Evolutionary conservation across 92 coral and sea anemone species (phyloP), one percentile per base, ranked within the genome.

Genomic region (Anthopleura xanthogrammica): DNA sequence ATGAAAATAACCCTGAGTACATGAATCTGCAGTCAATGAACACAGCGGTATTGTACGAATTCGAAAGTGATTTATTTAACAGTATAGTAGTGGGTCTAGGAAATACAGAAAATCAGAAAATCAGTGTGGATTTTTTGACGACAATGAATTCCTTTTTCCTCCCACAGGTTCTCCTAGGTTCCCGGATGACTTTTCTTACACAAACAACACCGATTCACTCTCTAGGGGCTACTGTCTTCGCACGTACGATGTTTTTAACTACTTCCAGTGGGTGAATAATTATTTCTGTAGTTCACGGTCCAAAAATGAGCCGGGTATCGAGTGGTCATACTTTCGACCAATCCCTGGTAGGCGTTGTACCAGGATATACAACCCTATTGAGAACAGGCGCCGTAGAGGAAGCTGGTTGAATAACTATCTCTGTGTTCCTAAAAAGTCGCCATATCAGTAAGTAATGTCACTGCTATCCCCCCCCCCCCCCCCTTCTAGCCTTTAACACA

Each of bases 121-220:
- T 0, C 36, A 29, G 50, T 46, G 50, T 2, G 50, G 50, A 46
- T 46, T 46, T 46, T 2, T 46, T 46, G 50, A 46, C 50, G 50
- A 46, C 9, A 79, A 7, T 24, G 23, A 14, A 4, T 41, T 40
- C 39, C 17, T 3, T 5, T 36, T 66, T 16, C 41, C 0, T 72
- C 52, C 85, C 62, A 4, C 89, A 95, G 98, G 89, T 14, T 86
- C 79, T 89, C 98, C 98, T 19, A 71, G 76, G 2, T 94, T 94
- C 72, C 98, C 98, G 11, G 80, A 87, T 16, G 98, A 95, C 79
- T 95, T 95, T 79, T 68, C 80, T 72, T 93, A 91, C 85, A 81
- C 83, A 14, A 75, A 85, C 82, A 41, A 85, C 82, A 41, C 57
- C 24, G 62, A 82, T 12, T 79, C 92, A 5, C 79, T 85, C 56